Evolutionary conservation across 2,797 vertebrate genomes (phyloP), one percentile per base, ranked within the genome.

Genomic region (Falco columbarius): DNA sequence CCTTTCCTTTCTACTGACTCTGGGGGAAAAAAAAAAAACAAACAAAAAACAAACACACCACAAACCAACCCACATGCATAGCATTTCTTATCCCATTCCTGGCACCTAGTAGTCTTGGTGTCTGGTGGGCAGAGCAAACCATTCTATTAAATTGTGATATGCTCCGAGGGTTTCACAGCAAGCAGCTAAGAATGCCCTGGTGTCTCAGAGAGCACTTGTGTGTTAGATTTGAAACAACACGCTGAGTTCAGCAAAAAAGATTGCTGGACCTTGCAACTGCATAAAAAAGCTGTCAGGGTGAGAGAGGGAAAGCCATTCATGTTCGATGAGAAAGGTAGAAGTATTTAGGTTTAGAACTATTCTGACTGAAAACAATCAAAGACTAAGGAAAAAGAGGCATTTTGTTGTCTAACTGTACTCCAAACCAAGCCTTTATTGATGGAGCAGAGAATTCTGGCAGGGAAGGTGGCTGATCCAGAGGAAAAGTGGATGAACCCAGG

Each of bases 211-310:
- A 82, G 63, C 58, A 44, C 90, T 88, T 76, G 81, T 63, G 85
- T 12, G 13, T 52, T n/a, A 36, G 40, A 40, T 63, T 82, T 91
- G 56, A 72, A 92, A 85, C 49, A 49, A 42, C 75, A 87, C 0
- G 21, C 89, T 86, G 85, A 82, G 93, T 3, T 82, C 46, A 7
- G 81, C 85, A 93, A 86, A 92, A 92, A 83, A 89, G 87, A 91
- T 12, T 88, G 84, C 87, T 88, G 79, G 91, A 91, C 93, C 88
- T 92, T 96, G 58, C 74, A 91, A 44, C 34, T n/a, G 62, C 70
- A 75, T 74, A 32, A 90, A 83, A 77, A 88, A 87, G 67, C 93
- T 55, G 80, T 44, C 54, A 81, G 88, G 62, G 32, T 11, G 38
- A 65, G 40, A 74, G 54, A 72, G 49, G 56, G 55, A 59, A 87